Percentiles rank a stretch among this genome's conserved stretches.
phyloP scores from a whole-genome alignment of 2,888 invertebrate genomes.

The Chloroclystis v-ata region DNA sequence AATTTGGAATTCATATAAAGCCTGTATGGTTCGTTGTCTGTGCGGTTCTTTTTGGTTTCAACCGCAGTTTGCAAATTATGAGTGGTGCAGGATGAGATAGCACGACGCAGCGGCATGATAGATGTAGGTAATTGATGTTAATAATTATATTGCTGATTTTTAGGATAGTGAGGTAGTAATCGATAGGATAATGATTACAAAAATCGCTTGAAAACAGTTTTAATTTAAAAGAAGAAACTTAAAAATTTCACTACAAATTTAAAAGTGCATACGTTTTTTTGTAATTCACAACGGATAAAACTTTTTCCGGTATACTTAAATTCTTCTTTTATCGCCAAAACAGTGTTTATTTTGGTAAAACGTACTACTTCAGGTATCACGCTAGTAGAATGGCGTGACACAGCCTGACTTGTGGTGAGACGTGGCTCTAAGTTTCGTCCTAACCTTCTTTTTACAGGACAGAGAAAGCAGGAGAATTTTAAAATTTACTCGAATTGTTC shows the following conservation, averaged over 20 bases:
- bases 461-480: neutral
- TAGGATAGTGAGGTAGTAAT: no score
- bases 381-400: constrained; percentile 43
- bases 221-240: neutral
- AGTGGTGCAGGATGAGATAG: no score
- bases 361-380: constrained; percentile 33
- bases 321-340: constrained; percentile 14
- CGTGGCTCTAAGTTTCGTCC: constrained; percentile 37
- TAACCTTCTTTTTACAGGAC: constrained; percentile 31
- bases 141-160: no score
- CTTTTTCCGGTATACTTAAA: neutral
- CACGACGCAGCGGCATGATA: no score
- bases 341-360: constrained; percentile 16
- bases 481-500: no score
- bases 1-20: no score
- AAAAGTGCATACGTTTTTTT: neutral
- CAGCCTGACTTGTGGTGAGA: constrained; percentile 33
- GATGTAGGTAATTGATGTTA: no score
- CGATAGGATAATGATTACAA: no score
- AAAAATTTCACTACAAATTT: neutral
- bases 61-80: no score
- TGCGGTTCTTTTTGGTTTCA: no score
- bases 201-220: no score
- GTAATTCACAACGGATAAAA: neutral
- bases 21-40: no score